A percentile compares a stretch with the other conserved stretches of the same genome.
Conservation (phyloP, 2,888 invertebrate species). For the Euproctis similis region DNA sequence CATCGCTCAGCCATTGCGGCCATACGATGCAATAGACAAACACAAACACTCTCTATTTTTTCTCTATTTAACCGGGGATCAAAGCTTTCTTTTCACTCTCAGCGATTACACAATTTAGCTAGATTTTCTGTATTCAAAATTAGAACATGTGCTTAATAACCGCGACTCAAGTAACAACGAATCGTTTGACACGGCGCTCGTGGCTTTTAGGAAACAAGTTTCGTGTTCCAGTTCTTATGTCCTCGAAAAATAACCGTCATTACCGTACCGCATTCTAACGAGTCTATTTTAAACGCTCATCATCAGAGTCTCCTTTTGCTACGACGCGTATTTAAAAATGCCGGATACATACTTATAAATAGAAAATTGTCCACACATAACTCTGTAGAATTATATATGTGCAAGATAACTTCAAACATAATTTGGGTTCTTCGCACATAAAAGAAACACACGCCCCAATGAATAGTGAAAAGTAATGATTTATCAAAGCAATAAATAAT, state of each 20-base stretch:
- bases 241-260: slow-evolving; percentile 69
- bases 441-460: no score
- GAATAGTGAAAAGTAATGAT: no score
- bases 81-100: slow-evolving; percentile 30
- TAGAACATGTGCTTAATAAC: slow-evolving; percentile 31
- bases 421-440: no score
- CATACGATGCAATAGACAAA: no score
- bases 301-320: slow-evolving; percentile 20
- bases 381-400: slow-evolving; percentile 13
- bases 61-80: no score
- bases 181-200: slow-evolving; percentile 28
- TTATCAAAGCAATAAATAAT: no score
- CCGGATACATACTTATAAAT: no score
- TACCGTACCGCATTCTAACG: slow-evolving; percentile 42
- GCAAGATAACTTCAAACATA: slow-evolving; percentile 1
- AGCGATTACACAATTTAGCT: slow-evolving; percentile 23
- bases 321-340: slow-evolving; percentile 15
- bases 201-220: slow-evolving; percentile 44
- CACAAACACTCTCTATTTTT: no score
- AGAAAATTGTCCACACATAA: no score
- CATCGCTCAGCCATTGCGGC: no score
- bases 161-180: no score
- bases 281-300: slow-evolving; percentile 31
- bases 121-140: slow-evolving; percentile 20
- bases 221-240: slow-evolving; percentile 56